Evolutionary conservation across 2,888 invertebrate species (phyloP).

Genomic region (Serripes groenlandicus): DNA sequence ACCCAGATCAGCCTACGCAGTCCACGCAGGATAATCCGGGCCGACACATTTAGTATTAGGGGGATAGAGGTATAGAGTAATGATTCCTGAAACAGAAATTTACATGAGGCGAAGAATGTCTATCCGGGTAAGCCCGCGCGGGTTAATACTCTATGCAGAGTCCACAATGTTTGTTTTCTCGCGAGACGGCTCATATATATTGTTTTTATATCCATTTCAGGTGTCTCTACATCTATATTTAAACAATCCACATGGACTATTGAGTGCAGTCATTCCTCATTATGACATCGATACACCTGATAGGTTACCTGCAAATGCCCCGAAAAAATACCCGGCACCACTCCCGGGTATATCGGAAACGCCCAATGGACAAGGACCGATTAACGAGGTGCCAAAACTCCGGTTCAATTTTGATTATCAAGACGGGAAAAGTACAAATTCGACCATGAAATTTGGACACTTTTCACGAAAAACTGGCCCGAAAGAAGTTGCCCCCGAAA

Average conservation of each 20-base stretch:
- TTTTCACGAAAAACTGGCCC: not conserved
- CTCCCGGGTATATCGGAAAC: not conserved
- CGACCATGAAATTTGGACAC: not conserved
- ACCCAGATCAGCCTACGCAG: no score
- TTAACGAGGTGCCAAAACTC: not conserved
- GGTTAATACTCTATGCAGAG: no score
- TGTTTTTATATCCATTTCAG: no score
- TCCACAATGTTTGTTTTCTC: no score
- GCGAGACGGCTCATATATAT: no score
- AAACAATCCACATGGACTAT: constrained; percentile 58
- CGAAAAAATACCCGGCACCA: constrained; percentile 1
- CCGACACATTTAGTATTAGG: no score
- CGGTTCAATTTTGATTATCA: not conserved
- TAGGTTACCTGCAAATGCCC: not conserved
- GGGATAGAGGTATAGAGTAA: no score
- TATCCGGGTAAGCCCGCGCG: no score
- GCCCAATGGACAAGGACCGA: not conserved
- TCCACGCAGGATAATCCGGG: no score
- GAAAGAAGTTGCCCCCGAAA: not conserved
- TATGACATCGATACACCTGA: constrained; percentile 28
- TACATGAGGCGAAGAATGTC: no score
- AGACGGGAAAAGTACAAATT: not conserved
- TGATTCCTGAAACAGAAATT: no score
- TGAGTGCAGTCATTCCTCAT: constrained; percentile 50
- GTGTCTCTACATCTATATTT: constrained; percentile 59